A percentile compares a stretch with the other conserved stretches of the same genome.
Conservation (phyloP, 1,140 invertebrate genomes). For the Physella acuta region DNA sequence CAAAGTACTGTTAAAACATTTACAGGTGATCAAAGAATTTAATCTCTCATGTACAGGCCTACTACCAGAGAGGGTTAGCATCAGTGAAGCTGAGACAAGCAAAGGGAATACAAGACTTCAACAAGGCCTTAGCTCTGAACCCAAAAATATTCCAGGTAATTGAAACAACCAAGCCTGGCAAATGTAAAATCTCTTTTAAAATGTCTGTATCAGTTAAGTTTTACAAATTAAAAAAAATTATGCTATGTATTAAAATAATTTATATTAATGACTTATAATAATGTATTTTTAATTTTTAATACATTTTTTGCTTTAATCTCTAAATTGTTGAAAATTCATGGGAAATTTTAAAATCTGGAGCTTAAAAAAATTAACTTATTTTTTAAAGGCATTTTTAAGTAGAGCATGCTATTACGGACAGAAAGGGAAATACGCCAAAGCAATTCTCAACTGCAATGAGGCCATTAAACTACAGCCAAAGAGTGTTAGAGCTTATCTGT, state of each 20-base stretch:
- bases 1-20: neutral
- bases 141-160: constrained; percentile 56
- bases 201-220: no score
- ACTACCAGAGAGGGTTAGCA: constrained; percentile 54
- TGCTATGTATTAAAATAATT: no score
- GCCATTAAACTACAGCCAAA: constrained; percentile 57
- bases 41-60: constrained; percentile 42
- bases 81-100: constrained; percentile 47
- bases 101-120: constrained; percentile 58
- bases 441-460: constrained; percentile 61
- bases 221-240: no score
- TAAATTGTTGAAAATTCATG: no score
- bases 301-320: no score
- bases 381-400: constrained; percentile 53
- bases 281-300: no score
- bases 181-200: no score
- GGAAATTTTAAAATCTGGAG: no score
- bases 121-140: constrained; percentile 57
- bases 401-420: constrained; percentile 57
- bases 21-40: neutral
- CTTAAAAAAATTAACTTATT: no score
- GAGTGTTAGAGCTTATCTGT: constrained; percentile 58
- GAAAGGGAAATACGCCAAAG: constrained; percentile 55
- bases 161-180: no score
- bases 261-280: no score